Conservation (phyloP, 1,140 invertebrate genomes). For the Drosophila ogumai region DNA sequence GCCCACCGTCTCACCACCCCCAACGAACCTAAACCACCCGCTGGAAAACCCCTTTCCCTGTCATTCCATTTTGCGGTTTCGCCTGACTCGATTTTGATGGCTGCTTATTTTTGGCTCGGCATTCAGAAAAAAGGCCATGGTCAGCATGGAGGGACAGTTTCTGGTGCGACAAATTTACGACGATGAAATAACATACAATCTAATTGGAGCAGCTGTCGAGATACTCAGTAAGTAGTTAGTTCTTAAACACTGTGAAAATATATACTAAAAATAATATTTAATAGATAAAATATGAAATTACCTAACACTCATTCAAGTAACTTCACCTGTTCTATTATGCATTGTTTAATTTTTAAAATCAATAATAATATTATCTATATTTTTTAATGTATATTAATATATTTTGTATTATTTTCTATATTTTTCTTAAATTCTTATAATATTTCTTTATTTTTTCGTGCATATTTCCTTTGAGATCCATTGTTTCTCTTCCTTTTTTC, state of each 20-base stretch:
- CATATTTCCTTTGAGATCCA: background rate
- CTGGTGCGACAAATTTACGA: slow-evolving; percentile 97
- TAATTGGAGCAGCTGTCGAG: slow-evolving; percentile 95
- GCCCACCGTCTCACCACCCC: background rate
- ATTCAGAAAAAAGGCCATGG: slow-evolving; percentile 94
- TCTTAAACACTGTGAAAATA: background rate
- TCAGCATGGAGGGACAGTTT: slow-evolving; percentile 97
- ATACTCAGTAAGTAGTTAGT: slow-evolving; percentile 91
- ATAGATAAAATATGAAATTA: background rate
- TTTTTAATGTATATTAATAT: too few relatives aligned
- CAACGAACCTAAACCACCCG: slow-evolving; percentile 1
- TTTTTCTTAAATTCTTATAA: background rate
- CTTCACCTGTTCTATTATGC: fast-evolving
- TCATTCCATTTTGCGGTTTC: slow-evolving; percentile 44
- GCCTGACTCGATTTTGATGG: slow-evolving; percentile 57
- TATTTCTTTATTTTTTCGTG: background rate
- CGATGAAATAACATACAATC: slow-evolving; percentile 97
- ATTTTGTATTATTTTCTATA: too few relatives aligned
- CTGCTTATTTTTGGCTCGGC: slow-evolving; percentile 44
- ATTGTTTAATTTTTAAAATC: background rate
- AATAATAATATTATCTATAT: too few relatives aligned
- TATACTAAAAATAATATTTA: background rate
- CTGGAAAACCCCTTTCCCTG: slow-evolving; percentile 20
- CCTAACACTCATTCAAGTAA: background rate
- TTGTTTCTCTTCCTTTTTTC: background rate